Conservation (phyloP, 2,888 invertebrate species). For the Anthophora plumipes region DNA sequence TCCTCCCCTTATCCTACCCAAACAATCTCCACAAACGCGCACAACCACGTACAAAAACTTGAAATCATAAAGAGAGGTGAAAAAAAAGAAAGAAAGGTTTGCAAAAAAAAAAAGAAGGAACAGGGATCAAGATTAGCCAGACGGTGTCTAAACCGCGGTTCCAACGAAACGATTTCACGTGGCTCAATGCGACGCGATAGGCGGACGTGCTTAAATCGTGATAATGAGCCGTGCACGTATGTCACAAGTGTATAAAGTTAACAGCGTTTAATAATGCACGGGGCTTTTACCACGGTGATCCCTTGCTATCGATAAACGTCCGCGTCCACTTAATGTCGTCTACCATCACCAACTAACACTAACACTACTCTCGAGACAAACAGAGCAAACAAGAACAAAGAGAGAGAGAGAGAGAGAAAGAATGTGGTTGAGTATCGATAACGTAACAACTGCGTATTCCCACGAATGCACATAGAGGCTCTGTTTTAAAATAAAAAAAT, state of each 20-base stretch:
- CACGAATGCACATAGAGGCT: constrained; percentile 33
- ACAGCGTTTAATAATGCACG: constrained; percentile 70
- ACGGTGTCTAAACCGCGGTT: constrained; percentile 58
- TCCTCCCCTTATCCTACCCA: constrained; percentile 17
- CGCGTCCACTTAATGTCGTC: constrained; percentile 55
- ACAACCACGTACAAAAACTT: too few relatives aligned
- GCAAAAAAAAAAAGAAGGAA: neutral
- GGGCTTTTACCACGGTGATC: constrained; percentile 46
- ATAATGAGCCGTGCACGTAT: constrained; percentile 59
- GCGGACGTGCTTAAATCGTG: constrained; percentile 68
- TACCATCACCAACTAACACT: too few relatives aligned
- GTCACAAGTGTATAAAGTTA: constrained; percentile 69
- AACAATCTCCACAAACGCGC: constrained; percentile 18
- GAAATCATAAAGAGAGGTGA: neutral
- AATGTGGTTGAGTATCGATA: constrained; percentile 61
- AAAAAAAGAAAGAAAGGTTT: neutral
- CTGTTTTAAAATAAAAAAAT: constrained; percentile 2
- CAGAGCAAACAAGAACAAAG: neutral
- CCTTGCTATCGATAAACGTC: constrained; percentile 65
- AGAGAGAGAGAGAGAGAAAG: neutral
- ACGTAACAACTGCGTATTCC: constrained; percentile 71
- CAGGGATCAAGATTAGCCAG: constrained; percentile 62
- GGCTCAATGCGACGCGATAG: constrained; percentile 53
- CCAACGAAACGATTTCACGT: constrained; percentile 56
- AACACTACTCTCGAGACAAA: constrained; percentile 49